Percentiles rank a stretch among this genome's conserved stretches.
phyloP scores from a whole-genome alignment of 2,113 vertebrate species.

The Limnothrissa miodon region DNA sequence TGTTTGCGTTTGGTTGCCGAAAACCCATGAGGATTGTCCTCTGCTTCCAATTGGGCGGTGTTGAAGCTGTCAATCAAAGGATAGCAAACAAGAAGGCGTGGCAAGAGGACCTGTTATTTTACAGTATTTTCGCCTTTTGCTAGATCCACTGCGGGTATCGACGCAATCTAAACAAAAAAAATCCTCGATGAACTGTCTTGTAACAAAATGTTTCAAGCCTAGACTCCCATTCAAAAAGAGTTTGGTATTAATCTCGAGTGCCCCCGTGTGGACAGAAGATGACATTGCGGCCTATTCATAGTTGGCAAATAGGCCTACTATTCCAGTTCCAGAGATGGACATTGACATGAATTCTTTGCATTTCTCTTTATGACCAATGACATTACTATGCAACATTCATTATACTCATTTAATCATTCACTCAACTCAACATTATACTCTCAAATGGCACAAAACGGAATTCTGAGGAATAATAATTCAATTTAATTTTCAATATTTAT shows the following conservation, averaged over 20 bases:
- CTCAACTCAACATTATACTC: no score
- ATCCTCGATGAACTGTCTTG: background rate
- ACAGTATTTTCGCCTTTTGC: background rate
- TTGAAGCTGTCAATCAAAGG: conserved; percentile 34
- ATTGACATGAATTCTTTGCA: background rate
- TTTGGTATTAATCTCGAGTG: background rate
- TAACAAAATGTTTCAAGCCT: background rate
- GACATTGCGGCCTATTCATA: background rate
- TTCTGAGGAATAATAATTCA: no score
- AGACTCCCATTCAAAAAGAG: background rate
- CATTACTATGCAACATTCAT: no score
- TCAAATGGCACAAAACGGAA: no score
- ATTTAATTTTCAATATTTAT: no score
- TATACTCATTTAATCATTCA: no score
- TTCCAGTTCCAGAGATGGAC: background rate
- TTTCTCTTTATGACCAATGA: no score
- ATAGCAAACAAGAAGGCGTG: background rate
- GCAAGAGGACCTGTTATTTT: background rate
- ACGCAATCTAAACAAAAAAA: background rate
- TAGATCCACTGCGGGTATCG: background rate
- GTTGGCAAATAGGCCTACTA: background rate
- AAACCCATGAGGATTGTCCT: conserved; percentile 43
- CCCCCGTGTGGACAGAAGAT: background rate
- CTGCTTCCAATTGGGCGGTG: conserved; percentile 34
- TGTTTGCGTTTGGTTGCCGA: conserved; percentile 35